phyloP scores from a whole-genome alignment of 2,113 vertebrate species.

The Syngnathus floridae region DNA sequence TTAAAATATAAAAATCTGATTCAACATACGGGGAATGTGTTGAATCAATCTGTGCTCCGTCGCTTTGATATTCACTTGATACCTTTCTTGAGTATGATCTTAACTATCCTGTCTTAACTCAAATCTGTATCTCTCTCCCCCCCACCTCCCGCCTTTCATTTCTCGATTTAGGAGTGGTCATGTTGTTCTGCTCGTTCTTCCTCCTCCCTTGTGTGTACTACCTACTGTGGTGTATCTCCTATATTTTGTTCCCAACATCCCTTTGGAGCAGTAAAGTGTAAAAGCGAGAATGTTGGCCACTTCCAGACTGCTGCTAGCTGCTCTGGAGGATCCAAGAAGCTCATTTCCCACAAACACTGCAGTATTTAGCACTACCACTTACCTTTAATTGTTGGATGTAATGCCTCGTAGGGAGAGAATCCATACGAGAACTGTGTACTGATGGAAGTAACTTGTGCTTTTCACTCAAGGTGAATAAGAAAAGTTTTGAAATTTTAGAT shows the following conservation, averaged over 20 bases:
- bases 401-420: constrained; percentile 23
- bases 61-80: background rate
- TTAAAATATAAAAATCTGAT: background rate
- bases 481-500: background rate
- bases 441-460: background rate
- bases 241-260: constrained; percentile 82
- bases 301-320: constrained; percentile 37
- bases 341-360: constrained; percentile 14
- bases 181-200: constrained; percentile 76
- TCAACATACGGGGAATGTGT: too few species aligned
- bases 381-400: constrained; percentile 19
- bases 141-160: background rate
- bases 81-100: too few species aligned
- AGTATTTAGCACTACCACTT: constrained; percentile 3
- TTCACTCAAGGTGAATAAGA: background rate
- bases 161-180: constrained; percentile 68
- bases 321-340: constrained; percentile 34
- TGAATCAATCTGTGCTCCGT: background rate
- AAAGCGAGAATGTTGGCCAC: background rate
- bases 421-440: too few species aligned
- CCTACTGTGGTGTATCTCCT: constrained; percentile 86
- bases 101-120: background rate
- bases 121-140: background rate
- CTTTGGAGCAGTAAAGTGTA: constrained; percentile 81
- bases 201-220: constrained; percentile 78